phyloP scores from a whole-genome alignment of 2,797 vertebrate genomes.

The Sebastes cheni region DNA sequence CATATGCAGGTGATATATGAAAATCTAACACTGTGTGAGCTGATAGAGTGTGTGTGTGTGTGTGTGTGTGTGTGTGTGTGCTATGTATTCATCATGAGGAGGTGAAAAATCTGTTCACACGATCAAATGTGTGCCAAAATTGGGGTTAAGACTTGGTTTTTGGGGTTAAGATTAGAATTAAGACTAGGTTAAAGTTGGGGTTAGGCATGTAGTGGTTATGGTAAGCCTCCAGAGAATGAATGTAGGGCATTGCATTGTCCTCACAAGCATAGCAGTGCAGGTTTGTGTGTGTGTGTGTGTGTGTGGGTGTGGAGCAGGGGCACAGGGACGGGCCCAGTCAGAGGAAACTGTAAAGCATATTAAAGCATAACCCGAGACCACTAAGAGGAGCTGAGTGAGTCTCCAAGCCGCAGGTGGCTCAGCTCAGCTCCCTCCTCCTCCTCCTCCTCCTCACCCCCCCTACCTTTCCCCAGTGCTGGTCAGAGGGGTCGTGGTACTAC shows the following conservation, averaged over 20 bases:
- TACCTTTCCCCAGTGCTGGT: constrained; percentile 53
- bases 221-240: constrained; percentile 36
- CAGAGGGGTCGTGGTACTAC: constrained; percentile 64
- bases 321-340: constrained; percentile 46
- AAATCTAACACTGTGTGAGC: background rate
- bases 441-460: background rate
- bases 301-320: constrained; percentile 16
- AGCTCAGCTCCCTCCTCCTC: constrained; percentile 25
- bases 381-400: constrained; percentile 73
- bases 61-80: background rate
- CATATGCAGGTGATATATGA: constrained; percentile 39
- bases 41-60: background rate
- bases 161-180: constrained; percentile 36
- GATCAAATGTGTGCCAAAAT: constrained; percentile 12
- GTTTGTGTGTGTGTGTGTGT: constrained; percentile 7
- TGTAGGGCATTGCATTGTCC: constrained; percentile 26
- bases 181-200: constrained; percentile 30
- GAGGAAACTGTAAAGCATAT: constrained; percentile 76
- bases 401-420: constrained; percentile 77
- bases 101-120: constrained; percentile 24
- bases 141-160: constrained; percentile 32
- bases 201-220: constrained; percentile 40
- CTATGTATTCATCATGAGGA: background rate
- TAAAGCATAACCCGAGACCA: constrained; percentile 74
- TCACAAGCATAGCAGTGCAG: constrained; percentile 1